These are phyloP conservation scores for Belgica antarctica DNA, from an alignment of 2,888 invertebrate species.

Conservation along the genomic window DNA sequence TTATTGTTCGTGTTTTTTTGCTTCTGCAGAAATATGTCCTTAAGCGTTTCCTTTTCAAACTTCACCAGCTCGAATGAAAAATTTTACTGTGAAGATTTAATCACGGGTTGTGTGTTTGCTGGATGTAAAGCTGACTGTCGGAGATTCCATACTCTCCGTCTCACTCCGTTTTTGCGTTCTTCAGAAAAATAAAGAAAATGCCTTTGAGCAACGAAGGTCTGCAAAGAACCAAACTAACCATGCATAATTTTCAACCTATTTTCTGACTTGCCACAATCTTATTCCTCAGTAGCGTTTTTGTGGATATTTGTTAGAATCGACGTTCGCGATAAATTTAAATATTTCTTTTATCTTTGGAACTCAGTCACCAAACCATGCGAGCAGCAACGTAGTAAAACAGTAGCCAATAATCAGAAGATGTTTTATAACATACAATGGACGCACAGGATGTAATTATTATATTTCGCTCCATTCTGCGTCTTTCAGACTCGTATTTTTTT, in stretches of 20 bases:
- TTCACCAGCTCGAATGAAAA: neutral
- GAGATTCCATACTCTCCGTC: neutral
- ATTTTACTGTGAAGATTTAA: slow-evolving; percentile 43
- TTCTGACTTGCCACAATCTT: neutral
- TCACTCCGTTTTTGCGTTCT: neutral
- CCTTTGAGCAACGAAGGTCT: neutral
- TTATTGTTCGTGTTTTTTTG: slow-evolving; percentile 28
- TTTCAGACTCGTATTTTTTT: neutral
- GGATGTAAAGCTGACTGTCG: too few relatives aligned
- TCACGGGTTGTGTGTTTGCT: slow-evolving; percentile 35
- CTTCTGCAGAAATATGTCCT: slow-evolving; percentile 41
- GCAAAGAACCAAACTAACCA: slow-evolving; percentile 2
- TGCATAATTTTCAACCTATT: slow-evolving; percentile 20
- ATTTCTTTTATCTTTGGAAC: neutral
- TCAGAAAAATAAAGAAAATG: slow-evolving; percentile 16
- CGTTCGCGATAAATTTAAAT: slow-evolving; percentile 17
- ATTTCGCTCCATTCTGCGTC: slow-evolving; percentile 20
- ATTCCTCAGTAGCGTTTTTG: neutral
- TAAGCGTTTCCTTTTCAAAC: slow-evolving; percentile 43
- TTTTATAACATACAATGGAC: slow-evolving; percentile 29
- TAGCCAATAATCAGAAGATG: slow-evolving; percentile 43
- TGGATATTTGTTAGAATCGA: too few relatives aligned
- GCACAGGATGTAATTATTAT: slow-evolving; percentile 43
- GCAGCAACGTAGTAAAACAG: slow-evolving; percentile 25
- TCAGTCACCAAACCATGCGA: neutral